phyloP scores from a whole-genome alignment of 2,797 vertebrate genomes.

The Artibeus lituratus region DNA sequence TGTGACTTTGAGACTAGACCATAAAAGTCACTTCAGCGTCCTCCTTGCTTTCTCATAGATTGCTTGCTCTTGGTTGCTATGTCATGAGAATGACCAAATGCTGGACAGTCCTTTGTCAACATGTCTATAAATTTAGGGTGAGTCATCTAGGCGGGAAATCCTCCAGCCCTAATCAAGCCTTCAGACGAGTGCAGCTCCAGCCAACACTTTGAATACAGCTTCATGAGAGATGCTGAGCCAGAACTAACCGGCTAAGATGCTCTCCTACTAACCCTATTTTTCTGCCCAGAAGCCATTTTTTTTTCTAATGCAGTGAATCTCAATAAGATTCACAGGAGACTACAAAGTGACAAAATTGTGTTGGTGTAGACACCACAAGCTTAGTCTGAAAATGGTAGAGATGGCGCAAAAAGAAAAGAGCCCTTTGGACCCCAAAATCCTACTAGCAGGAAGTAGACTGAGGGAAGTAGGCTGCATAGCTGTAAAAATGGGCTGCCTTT shows the following conservation, averaged over 20 bases:
- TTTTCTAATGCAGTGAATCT: neutral
- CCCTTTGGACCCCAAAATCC: neutral
- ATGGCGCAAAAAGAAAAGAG: neutral
- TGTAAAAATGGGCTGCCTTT: neutral
- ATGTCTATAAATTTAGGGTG: neutral
- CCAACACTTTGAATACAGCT: neutral
- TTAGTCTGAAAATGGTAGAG: neutral
- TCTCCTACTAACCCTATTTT: neutral
- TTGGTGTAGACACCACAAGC: neutral
- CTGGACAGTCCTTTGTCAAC: neutral
- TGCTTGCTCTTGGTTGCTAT: neutral
- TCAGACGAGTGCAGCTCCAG: neutral
- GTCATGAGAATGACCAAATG: neutral
- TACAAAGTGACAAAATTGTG: neutral
- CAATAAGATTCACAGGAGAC: neutral
- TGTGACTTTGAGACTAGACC: neutral
- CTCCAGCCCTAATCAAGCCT: neutral
- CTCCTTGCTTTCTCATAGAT: neutral
- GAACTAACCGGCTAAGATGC: neutral
- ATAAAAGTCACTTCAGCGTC: neutral
- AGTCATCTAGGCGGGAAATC: neutral
- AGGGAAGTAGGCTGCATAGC: neutral
- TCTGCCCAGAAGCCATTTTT: neutral
- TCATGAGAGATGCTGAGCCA: neutral
- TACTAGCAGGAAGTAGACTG: neutral